These are phyloP conservation scores for Volucella inanis DNA, from an alignment of 2,888 invertebrate genomes.

Conservation along the genomic window DNA sequence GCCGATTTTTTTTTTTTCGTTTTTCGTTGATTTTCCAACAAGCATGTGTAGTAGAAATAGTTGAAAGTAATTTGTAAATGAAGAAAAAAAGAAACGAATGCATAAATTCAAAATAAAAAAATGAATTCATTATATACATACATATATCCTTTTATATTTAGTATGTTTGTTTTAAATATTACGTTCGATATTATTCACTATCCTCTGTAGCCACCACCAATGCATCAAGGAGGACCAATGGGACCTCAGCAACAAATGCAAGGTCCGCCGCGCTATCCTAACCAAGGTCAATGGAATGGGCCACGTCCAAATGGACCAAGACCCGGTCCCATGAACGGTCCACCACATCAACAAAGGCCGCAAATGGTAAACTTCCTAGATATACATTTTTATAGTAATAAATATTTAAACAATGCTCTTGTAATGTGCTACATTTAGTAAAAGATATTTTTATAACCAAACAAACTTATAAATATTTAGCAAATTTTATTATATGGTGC, in stretches of 20 bases:
- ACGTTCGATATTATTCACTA: constrained; percentile 70
- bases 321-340: constrained; percentile 84
- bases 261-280: constrained; percentile 84
- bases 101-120: constrained; percentile 14
- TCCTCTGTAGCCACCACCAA: constrained; percentile 81
- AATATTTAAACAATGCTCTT: constrained; percentile 14
- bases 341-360: constrained; percentile 85
- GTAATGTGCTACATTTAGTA: neutral
- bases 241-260: constrained; percentile 84
- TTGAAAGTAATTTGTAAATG: constrained; percentile 15
- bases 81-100: constrained; percentile 1
- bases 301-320: constrained; percentile 84
- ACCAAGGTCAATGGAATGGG: constrained; percentile 83
- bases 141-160: constrained; percentile 17
- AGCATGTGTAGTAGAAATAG: constrained; percentile 26
- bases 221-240: constrained; percentile 85
- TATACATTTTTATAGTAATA: constrained; percentile 36
- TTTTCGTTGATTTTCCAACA: constrained; percentile 12
- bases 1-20: neutral
- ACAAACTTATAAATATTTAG: neutral
- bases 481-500: neutral
- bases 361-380: constrained; percentile 84
- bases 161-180: constrained; percentile 59
- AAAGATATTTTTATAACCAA: neutral
- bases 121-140: constrained; percentile 25